Percentiles rank a stretch among this genome's conserved stretches.
Evolutionary conservation across 2,113 vertebrate species (phyloP).

Genomic region (Phylloscopus trochiloides): DNA sequence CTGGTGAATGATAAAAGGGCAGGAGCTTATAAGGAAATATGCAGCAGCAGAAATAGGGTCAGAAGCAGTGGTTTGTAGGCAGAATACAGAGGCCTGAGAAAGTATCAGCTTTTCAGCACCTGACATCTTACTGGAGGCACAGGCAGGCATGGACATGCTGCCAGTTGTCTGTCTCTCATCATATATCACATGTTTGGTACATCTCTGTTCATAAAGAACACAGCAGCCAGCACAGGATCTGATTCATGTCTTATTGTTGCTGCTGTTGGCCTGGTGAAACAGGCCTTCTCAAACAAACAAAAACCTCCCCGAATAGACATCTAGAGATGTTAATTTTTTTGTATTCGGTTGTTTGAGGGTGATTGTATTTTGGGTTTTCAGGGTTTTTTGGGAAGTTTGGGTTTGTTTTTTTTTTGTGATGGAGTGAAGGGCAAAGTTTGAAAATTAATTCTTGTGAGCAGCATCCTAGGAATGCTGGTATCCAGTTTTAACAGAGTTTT

Average conservation of each 20-base stretch:
- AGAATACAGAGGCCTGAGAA: neutral
- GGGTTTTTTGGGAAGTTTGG: rapidly evolving
- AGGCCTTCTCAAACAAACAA: neutral
- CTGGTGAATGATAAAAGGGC: neutral
- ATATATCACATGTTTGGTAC: rapidly evolving
- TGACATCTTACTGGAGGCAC: neutral
- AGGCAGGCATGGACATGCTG: neutral
- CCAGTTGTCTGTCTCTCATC: neutral
- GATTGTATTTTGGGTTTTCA: neutral
- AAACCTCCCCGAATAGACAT: neutral
- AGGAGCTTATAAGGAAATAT: neutral
- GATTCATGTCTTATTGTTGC: neutral
- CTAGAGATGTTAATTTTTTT: neutral
- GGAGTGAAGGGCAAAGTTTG: neutral
- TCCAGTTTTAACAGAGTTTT: neutral
- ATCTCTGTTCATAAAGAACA: neutral
- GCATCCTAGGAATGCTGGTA: neutral
- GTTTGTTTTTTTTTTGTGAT: neutral
- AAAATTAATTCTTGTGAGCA: neutral
- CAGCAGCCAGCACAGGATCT: neutral
- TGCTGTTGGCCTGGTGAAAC: neutral
- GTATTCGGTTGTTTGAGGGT: neutral
- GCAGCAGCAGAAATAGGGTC: neutral
- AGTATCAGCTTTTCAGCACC: neutral
- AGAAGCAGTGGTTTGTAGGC: neutral